Conservation (phyloP, 2,113 vertebrate genomes). For the Chrysochloris asiatica region DNA sequence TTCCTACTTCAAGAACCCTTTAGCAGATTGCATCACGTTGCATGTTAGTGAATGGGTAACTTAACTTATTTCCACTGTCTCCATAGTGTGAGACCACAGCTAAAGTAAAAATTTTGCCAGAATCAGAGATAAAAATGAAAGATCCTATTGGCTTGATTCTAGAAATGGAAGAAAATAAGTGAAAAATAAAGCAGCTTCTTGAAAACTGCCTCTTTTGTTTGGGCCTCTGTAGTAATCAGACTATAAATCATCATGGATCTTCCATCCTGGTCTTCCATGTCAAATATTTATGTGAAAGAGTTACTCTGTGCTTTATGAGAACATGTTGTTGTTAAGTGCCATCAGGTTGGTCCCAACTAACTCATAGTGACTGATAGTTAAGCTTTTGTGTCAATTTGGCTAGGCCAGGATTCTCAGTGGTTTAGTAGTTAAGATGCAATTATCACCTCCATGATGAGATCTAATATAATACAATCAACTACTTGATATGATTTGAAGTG, state of each 20-base stretch:
- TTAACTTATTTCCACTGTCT: not conserved
- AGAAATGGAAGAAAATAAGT: not conserved
- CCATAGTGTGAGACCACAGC: not conserved
- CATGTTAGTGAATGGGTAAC: not conserved
- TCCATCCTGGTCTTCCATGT: not conserved
- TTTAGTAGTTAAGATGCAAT: too few relatives aligned
- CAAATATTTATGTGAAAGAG: not conserved
- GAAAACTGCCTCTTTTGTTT: not conserved
- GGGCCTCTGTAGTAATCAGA: not conserved
- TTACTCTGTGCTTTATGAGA: not conserved
- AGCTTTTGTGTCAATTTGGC: too few relatives aligned
- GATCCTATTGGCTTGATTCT: not conserved
- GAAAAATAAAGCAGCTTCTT: not conserved
- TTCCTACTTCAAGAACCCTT: not conserved
- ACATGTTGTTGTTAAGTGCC: fast-evolving
- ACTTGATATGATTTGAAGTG: too few relatives aligned
- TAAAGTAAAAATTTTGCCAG: not conserved
- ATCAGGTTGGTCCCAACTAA: too few relatives aligned
- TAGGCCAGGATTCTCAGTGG: too few relatives aligned
- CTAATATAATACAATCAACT: too few relatives aligned
- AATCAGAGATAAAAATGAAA: conserved; percentile 12
- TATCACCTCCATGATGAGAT: too few relatives aligned
- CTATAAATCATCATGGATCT: not conserved
- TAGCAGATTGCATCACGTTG: conserved; percentile 13
- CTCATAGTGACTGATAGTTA: too few relatives aligned